phyloP scores from a whole-genome alignment of 2,797 vertebrate species.

The Streptopelia turtur region DNA sequence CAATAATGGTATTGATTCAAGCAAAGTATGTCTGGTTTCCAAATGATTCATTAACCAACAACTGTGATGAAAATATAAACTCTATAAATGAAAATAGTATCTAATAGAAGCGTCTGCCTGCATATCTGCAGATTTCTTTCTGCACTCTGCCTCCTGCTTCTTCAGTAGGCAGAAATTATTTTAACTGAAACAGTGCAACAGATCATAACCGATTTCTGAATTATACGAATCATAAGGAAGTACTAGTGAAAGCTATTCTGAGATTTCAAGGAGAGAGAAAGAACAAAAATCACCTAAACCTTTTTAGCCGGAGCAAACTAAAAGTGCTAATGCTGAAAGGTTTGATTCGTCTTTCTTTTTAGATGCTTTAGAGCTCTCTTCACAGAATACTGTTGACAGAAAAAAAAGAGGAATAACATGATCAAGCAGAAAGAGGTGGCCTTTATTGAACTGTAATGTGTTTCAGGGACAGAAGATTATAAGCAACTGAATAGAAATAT shows the following conservation, averaged over 20 bases:
- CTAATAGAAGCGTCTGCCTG: background rate
- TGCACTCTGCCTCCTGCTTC: background rate
- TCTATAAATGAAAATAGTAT: background rate
- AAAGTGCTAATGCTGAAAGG: background rate
- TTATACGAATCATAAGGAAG: background rate
- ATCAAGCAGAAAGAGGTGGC: background rate
- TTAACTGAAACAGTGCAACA: background rate
- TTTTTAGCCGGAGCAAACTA: background rate
- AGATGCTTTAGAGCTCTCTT: background rate
- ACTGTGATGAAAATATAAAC: constrained; percentile 2
- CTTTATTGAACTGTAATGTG: background rate
- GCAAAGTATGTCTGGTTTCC: background rate
- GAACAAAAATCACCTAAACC: background rate
- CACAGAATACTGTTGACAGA: background rate
- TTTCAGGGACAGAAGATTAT: background rate
- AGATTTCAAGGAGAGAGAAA: background rate
- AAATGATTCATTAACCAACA: constrained; percentile 2
- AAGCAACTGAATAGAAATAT: background rate
- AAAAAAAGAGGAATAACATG: background rate
- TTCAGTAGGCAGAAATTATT: background rate
- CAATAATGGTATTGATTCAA: background rate
- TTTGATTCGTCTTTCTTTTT: background rate
- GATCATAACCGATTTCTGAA: background rate
- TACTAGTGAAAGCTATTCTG: background rate
- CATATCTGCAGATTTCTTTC: background rate